Evolutionary conservation across 2,113 vertebrate species (phyloP), one percentile per base, ranked within the genome.

Genomic region (Mormyrus iriodes): DNA sequence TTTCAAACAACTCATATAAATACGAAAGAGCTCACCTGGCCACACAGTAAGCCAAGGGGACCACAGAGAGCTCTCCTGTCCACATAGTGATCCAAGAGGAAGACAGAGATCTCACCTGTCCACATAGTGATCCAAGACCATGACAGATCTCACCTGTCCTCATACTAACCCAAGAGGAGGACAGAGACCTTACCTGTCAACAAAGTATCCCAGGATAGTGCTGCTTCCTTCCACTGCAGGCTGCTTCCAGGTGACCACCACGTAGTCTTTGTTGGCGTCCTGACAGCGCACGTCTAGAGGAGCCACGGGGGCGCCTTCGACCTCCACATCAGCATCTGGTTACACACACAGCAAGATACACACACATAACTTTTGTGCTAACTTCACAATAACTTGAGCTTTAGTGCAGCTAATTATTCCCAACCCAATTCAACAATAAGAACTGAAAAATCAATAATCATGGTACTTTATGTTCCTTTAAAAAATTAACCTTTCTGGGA

Each of bases 231-330:
- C 98, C 0, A 99, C 96, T 82, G 98, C 97, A 0, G 98, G 98
- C 93, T 99, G 98, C 94, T 98, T 99, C 98, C 98, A 99, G 89
- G 98, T 98, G 86, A 99, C 96, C 92, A 98, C 97, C 92, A 99
- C 98, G 90, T 99, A 99, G 92, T 99, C 98, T 92, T 99, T 99
- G 93, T 99, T 99, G 92, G 96, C 97, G 92, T 99, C 98, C 88
- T 98, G 95, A 92, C 97, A 97, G 52, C 92, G 93, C 88, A 99
- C 98, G 90, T 99, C 98, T 91, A 99, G 93, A 1, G 98, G 98
- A n/a, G 98, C 96, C 0, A 97, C 97, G 0, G 98, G 98, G 88
- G 97, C 96, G 24, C 98, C 98, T 46, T 97, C 96, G 65, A 97
- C 95, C 93, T 98, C 98, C 73, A 97, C 95, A 24, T 98, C 97